These are phyloP conservation scores for Ageneiosus marmoratus DNA, from an alignment of 2,113 vertebrate species.

Conservation along the genomic window DNA sequence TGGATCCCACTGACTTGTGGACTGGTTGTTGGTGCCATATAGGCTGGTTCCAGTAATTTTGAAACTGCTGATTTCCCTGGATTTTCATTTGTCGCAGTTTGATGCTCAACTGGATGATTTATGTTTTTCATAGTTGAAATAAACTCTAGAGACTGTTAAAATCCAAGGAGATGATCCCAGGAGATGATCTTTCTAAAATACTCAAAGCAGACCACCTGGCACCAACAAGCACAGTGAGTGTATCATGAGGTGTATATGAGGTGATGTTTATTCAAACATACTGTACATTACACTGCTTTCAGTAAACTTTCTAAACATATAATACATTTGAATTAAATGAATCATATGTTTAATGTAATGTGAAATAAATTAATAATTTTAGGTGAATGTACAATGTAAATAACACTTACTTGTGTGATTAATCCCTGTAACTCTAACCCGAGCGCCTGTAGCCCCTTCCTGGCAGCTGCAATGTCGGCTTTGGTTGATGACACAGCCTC, in stretches of 20 bases:
- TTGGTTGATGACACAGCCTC: slow-evolving; percentile 61
- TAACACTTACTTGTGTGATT: slow-evolving; percentile 54
- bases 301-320: not conserved
- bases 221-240: not conserved
- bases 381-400: not conserved
- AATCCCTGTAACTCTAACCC: slow-evolving; percentile 62
- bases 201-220: not conserved
- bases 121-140: not conserved
- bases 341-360: not conserved
- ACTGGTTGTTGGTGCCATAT: not conserved
- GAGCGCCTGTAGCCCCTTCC: slow-evolving; percentile 62
- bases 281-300: not conserved
- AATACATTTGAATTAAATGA: not conserved
- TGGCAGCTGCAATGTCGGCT: slow-evolving; percentile 52
- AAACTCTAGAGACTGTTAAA: not conserved
- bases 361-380: too few species aligned
- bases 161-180: not conserved
- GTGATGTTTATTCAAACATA: not conserved
- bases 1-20: not conserved
- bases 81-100: not conserved
- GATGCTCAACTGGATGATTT: too few species aligned
- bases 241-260: not conserved
- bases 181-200: not conserved
- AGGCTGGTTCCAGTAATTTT: not conserved
- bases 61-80: not conserved